Percentiles rank a stretch among this genome's conserved stretches.
Conservation (phyloP, 2,888 invertebrate genomes). For the Ornithoptera alexandrae region DNA sequence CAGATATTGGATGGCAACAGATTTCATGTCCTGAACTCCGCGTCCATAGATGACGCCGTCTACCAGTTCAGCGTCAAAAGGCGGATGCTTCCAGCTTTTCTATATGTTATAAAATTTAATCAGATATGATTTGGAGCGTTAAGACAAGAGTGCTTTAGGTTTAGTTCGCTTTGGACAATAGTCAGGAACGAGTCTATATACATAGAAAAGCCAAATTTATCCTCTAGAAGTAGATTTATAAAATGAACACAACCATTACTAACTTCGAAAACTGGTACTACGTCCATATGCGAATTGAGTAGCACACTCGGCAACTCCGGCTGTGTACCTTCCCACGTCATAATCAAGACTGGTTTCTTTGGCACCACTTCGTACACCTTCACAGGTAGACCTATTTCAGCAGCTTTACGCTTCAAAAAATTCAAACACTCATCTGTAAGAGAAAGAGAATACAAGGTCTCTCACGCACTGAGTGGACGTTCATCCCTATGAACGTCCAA, state of each 20-base stretch:
- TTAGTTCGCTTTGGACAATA: too few species aligned
- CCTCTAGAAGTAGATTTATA: too few species aligned
- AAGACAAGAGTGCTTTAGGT: too few species aligned
- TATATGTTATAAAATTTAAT: constrained; percentile 46
- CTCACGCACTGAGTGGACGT: too few species aligned
- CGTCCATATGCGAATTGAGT: constrained; percentile 97
- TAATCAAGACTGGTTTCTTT: constrained; percentile 88
- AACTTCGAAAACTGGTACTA: constrained; percentile 95
- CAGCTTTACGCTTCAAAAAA: constrained; percentile 86
- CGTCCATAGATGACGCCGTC: constrained; percentile 91
- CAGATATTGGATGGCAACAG: constrained; percentile 85
- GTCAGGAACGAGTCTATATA: too few species aligned
- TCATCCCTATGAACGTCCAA: too few species aligned
- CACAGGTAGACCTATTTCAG: constrained; percentile 83
- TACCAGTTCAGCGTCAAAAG: constrained; percentile 91
- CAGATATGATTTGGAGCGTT: too few species aligned
- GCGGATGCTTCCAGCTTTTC: constrained; percentile 94
- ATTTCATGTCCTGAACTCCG: constrained; percentile 93
- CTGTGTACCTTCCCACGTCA: constrained; percentile 90
- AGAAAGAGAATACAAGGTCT: neutral
- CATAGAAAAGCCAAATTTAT: too few species aligned
- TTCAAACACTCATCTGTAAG: constrained; percentile 84
- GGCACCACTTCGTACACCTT: constrained; percentile 80
- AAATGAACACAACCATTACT: constrained; percentile 41
- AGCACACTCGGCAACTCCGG: constrained; percentile 86